Conservation (phyloP, 2,888 invertebrate species). For the Molanna angustata region DNA sequence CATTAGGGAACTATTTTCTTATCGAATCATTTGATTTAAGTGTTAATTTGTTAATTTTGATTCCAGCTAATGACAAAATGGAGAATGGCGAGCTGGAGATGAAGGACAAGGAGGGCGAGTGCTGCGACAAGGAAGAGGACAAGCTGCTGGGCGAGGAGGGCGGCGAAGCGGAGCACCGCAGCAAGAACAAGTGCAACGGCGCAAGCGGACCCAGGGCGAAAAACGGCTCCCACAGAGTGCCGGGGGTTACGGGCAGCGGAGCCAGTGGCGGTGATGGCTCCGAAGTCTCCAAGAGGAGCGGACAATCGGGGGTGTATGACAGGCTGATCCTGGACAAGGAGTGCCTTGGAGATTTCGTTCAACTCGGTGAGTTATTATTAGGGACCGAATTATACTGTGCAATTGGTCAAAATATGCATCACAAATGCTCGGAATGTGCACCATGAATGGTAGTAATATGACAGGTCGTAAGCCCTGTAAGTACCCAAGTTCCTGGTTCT, state of each 20-base stretch:
- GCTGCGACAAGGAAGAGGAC: constrained; percentile 46
- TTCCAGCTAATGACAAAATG: constrained; percentile 55
- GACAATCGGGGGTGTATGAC: constrained; percentile 5
- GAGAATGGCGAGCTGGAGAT: constrained; percentile 63
- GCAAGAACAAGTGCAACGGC: constrained; percentile 34
- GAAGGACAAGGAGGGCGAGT: constrained; percentile 61
- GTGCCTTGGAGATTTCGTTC: constrained; percentile 1
- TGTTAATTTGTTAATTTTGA: no score
- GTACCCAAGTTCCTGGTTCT: no score
- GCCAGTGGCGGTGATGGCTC: constrained; percentile 6
- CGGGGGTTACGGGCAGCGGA: constrained; percentile 7
- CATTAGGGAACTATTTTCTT: no score
- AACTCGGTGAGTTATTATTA: constrained; percentile 15
- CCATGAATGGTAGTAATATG: no score
- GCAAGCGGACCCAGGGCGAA: constrained; percentile 48
- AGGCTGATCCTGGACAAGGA: constrained; percentile 1
- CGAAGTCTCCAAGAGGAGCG: constrained; percentile 6
- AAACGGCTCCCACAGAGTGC: constrained; percentile 57
- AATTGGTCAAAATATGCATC: no score
- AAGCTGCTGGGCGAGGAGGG: constrained; percentile 56
- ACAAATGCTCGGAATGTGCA: no score
- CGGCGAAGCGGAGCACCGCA: constrained; percentile 35
- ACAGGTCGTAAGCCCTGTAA: no score
- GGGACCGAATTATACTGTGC: no score
- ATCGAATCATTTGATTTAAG: no score